Conservation (phyloP, 2,797 vertebrate genomes). For the Danio aesculapii region DNA sequence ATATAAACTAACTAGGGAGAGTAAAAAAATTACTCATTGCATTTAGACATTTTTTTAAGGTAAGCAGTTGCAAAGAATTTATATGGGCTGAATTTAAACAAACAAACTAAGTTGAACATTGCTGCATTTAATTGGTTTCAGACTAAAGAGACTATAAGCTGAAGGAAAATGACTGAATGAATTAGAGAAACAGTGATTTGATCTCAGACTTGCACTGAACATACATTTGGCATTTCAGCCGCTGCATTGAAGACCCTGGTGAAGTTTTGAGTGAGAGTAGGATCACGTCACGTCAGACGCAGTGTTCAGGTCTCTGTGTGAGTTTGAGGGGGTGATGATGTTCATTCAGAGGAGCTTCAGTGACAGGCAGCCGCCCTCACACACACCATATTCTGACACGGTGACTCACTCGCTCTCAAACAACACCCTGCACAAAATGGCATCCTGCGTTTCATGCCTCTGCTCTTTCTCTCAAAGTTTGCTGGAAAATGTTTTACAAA, state of each 20-base stretch:
- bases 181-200: no score
- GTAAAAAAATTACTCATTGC: no score
- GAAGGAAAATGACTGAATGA: no score
- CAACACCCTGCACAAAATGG: constrained; percentile 68
- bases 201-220: not conserved
- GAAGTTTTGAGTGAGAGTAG: not conserved
- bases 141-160: no score
- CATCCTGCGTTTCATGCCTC: constrained; percentile 32
- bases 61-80: no score
- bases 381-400: constrained; percentile 67
- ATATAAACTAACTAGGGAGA: no score
- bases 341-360: constrained; percentile 64
- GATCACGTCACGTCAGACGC: not conserved
- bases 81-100: no score
- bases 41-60: no score
- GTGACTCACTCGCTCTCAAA: constrained; percentile 63
- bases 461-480: constrained; percentile 14
- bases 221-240: not conserved
- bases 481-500: constrained; percentile 1
- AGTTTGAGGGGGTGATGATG: constrained; percentile 46
- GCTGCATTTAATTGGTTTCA: no score
- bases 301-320: constrained; percentile 13
- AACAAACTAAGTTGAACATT: no score
- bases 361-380: constrained; percentile 73
- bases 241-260: not conserved